Conservation (phyloP, 2,888 invertebrate species). For the Liopterus haemorrhoidalis region DNA sequence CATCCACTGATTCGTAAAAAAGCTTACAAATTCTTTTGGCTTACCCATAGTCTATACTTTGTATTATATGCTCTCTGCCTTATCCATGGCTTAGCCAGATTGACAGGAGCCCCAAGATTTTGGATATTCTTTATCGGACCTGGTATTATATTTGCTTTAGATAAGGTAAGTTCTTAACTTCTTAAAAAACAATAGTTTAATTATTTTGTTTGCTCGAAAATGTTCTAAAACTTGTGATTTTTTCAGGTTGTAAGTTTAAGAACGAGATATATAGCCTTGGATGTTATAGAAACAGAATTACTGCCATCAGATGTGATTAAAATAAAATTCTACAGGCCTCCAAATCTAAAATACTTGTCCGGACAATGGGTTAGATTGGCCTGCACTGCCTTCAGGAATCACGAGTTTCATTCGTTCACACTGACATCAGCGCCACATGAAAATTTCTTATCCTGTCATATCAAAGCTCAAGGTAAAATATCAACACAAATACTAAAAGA, state of each 20-base stretch:
- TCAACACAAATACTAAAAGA: background rate
- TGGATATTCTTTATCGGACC: slow-evolving; percentile 93
- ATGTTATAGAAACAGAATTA: slow-evolving; percentile 88
- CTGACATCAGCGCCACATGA: slow-evolving; percentile 94
- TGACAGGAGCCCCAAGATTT: slow-evolving; percentile 87
- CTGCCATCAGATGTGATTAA: slow-evolving; percentile 91
- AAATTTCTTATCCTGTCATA: slow-evolving; percentile 89
- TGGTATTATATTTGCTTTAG: slow-evolving; percentile 80
- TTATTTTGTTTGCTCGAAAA: background rate
- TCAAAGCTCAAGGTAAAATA: slow-evolving; percentile 65
- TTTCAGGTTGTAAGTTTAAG: slow-evolving; percentile 79
- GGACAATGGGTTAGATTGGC: slow-evolving; percentile 93
- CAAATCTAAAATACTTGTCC: slow-evolving; percentile 87
- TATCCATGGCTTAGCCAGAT: slow-evolving; percentile 82
- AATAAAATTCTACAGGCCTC: slow-evolving; percentile 91
- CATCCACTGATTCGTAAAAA: slow-evolving; percentile 87
- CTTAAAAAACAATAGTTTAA: background rate
- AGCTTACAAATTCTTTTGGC: slow-evolving; percentile 94
- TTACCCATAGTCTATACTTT: slow-evolving; percentile 85
- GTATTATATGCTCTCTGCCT: slow-evolving; percentile 78
- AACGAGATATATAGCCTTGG: slow-evolving; percentile 85
- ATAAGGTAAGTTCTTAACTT: slow-evolving; percentile 58
- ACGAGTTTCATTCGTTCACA: slow-evolving; percentile 93
- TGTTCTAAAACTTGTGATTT: slow-evolving; percentile 5
- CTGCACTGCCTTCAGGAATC: slow-evolving; percentile 81